Evolutionary conservation across 2,797 vertebrate species (phyloP).

Genomic region (Chrysocyon brachyurus): DNA sequence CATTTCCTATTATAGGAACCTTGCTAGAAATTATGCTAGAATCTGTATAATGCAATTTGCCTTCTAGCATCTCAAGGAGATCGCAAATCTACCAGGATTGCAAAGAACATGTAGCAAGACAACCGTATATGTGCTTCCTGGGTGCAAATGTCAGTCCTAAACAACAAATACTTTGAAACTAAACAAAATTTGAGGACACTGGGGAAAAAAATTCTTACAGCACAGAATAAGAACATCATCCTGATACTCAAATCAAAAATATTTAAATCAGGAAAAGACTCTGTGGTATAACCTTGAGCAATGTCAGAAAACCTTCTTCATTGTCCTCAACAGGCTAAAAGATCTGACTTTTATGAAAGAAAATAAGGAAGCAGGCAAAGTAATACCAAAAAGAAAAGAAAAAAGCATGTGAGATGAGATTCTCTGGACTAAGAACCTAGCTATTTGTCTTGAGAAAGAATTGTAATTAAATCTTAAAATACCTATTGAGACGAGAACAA

Average conservation of each 20-base stretch:
- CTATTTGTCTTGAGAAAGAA: not conserved
- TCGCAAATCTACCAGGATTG: not conserved
- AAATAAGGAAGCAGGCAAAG: not conserved
- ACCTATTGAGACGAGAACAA: not conserved
- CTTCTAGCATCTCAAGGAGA: not conserved
- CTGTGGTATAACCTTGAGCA: not conserved
- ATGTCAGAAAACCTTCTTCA: not conserved
- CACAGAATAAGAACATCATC: not conserved
- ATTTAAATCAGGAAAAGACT: not conserved
- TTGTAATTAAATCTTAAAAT: slow-evolving; percentile 21
- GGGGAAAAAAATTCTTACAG: not conserved
- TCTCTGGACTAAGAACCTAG: not conserved
- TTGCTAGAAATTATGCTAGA: not conserved
- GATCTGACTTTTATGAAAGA: not conserved
- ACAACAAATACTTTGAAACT: not conserved
- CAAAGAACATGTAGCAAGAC: not conserved
- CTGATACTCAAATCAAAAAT: not conserved
- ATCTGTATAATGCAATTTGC: not conserved
- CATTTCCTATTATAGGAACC: not conserved
- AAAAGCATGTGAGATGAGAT: not conserved
- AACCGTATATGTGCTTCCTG: not conserved
- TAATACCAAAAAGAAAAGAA: not conserved
- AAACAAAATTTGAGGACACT: not conserved
- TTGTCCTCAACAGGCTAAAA: not conserved
- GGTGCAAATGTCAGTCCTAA: not conserved